Evolutionary conservation across 2,113 vertebrate species (phyloP).

Genomic region (Pangasianodon gigas): DNA sequence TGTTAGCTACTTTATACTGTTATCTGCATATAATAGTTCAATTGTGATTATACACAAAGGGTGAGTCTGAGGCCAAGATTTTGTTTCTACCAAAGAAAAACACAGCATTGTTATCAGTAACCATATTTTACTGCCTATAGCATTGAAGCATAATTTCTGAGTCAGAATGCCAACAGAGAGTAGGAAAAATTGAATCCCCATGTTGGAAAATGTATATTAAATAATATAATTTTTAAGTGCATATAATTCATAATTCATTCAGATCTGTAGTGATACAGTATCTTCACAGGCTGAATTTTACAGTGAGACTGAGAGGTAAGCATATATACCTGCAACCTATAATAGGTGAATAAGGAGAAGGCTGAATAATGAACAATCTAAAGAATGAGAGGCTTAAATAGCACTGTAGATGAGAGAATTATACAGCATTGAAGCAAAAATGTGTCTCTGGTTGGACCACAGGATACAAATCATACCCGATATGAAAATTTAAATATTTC

Average conservation of each 20-base stretch:
- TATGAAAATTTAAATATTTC: not conserved
- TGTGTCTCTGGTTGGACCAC: not conserved
- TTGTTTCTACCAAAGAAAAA: not conserved
- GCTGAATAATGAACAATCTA: not conserved
- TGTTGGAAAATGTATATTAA: not conserved
- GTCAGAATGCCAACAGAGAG: constrained; percentile 10
- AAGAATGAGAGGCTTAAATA: constrained; percentile 27
- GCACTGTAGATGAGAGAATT: not conserved
- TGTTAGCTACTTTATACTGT: not conserved
- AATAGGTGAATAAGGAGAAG: not conserved
- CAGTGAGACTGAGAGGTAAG: not conserved
- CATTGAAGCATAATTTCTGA: not conserved
- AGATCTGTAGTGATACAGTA: not conserved
- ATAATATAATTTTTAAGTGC: not conserved
- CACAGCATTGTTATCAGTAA: not conserved
- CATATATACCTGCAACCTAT: constrained; percentile 22
- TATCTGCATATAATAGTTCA: not conserved
- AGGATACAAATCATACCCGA: not conserved
- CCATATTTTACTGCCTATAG: not conserved
- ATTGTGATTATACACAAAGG: not conserved
- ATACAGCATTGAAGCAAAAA: not conserved
- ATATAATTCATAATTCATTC: not conserved
- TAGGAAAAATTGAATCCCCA: not conserved
- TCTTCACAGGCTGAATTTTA: not conserved
- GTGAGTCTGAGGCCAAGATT: not conserved